Evolutionary conservation across 2,888 invertebrate species (phyloP).

Genomic region (Synanthedon andrenaeformis): DNA sequence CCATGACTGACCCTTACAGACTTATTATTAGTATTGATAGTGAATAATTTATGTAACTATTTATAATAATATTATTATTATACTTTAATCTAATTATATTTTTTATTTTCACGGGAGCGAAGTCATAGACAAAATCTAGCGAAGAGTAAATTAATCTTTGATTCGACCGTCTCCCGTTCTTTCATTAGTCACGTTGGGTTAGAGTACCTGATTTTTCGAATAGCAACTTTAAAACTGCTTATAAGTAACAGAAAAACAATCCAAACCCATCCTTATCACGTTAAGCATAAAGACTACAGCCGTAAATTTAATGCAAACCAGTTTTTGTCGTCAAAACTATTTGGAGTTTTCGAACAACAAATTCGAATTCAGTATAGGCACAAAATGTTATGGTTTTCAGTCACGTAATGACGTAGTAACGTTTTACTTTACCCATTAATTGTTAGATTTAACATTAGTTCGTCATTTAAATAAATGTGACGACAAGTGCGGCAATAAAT

Average conservation of each 20-base stretch:
- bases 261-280: background rate
- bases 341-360: constrained; percentile 6
- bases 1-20: too few species aligned
- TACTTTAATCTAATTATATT: too few species aligned
- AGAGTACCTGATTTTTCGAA: constrained; percentile 4
- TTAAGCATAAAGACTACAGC: background rate
- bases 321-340: constrained; percentile 6
- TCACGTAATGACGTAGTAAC: constrained; percentile 21
- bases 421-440: constrained; percentile 4
- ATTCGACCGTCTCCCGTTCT: background rate
- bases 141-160: too few species aligned
- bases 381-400: constrained; percentile 20
- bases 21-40: too few species aligned
- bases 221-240: background rate
- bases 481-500: too few species aligned
- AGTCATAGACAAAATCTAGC: too few species aligned
- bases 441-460: background rate
- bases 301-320: background rate
- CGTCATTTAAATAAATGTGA: too few species aligned
- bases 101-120: too few species aligned
- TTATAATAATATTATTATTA: too few species aligned
- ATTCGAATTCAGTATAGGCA: constrained; percentile 13
- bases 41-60: too few species aligned
- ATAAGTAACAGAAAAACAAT: background rate
- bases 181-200: constrained; percentile 3